These are phyloP conservation scores for Illadopsis cleaveri DNA, from an alignment of 2,113 vertebrate genomes.

Conservation along the genomic window DNA sequence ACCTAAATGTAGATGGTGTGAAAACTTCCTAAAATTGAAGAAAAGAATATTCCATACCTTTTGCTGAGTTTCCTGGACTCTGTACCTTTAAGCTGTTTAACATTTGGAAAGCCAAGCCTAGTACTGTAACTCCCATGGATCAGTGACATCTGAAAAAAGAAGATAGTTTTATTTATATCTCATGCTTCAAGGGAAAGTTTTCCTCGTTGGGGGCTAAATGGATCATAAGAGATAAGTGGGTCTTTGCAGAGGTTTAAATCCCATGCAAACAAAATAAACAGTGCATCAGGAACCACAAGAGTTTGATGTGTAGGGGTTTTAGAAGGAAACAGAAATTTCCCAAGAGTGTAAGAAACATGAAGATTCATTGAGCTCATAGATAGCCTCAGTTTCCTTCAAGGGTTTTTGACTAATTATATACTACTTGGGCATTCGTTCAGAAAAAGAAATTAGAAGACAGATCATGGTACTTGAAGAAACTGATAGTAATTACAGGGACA, in stretches of 20 bases:
- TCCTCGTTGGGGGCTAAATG: background rate
- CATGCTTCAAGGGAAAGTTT: background rate
- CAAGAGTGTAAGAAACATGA: background rate
- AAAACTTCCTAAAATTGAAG: background rate
- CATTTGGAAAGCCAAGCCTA: background rate
- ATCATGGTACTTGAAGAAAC: background rate
- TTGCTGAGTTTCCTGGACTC: background rate
- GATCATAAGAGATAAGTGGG: background rate
- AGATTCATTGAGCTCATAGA: background rate
- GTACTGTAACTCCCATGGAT: background rate
- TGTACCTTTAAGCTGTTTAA: background rate
- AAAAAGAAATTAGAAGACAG: conserved; percentile 31
- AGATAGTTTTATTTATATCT: background rate
- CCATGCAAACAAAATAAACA: background rate
- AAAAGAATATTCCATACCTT: background rate
- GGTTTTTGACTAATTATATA: conserved; percentile 1
- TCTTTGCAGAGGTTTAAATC: background rate
- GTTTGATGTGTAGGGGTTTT: background rate
- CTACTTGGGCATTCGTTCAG: conserved; percentile 30
- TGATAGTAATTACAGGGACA: conserved; percentile 17
- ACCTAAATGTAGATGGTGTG: background rate
- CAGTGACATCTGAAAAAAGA: background rate
- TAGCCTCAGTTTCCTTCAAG: conserved; percentile 30
- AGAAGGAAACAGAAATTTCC: background rate
- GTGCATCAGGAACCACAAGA: background rate